A percentile compares a stretch with the other conserved stretches of the same genome.
These are phyloP conservation scores for Tachina lurida DNA, from an alignment of 2,888 invertebrate genomes.

Conservation along the genomic window DNA sequence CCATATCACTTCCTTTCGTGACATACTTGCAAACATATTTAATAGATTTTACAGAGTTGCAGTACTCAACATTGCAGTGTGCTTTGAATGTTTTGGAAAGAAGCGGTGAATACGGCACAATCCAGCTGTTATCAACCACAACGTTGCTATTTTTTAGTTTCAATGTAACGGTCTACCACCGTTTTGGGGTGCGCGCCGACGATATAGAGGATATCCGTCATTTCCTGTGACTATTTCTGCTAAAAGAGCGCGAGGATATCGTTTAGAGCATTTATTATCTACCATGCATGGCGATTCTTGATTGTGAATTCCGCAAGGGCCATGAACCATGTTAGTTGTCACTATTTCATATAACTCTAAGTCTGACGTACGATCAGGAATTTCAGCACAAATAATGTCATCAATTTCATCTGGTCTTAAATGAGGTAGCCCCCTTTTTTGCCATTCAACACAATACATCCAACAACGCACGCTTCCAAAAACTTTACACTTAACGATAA, in stretches of 20 bases:
- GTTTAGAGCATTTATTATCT: conserved; percentile 11
- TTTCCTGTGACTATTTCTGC: neutral
- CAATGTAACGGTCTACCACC: neutral
- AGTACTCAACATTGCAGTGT: no score
- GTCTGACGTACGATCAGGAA: no score
- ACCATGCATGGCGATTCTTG: conserved; percentile 28
- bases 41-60: no score
- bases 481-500: no score
- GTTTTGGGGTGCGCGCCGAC: conserved; percentile 10
- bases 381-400: no score
- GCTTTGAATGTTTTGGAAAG: neutral
- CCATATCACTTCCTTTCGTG: neutral
- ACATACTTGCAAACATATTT: no score
- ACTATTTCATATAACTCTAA: no score
- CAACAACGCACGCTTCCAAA: no score
- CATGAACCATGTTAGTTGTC: conserved; percentile 13
- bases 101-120: no score
- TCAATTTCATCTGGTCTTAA: no score
- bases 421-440: no score
- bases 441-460: no score
- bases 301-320: conserved; percentile 13
- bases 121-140: conserved; percentile 5
- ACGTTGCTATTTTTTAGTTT: conserved; percentile 20
- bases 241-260: neutral
- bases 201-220: conserved; percentile 39